Base-by-base conservation (phyloP, 1,140 invertebrate species). In the Drosophila sturtevanti region DNA sequence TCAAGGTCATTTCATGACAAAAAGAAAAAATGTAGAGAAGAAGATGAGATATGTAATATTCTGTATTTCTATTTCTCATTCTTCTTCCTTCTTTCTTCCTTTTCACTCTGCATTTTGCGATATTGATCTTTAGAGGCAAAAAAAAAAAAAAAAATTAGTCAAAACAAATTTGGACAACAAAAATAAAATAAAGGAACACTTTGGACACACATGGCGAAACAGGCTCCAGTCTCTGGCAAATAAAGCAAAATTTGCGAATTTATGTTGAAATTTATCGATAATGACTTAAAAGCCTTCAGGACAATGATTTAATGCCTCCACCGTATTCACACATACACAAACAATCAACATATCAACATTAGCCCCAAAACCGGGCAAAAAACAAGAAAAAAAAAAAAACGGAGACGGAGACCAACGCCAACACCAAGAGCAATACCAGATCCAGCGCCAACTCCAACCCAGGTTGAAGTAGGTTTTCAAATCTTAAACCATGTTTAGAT, bases 231-330 rank as follows among this genome's bases (percentile, higher is more conserved):
- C 41, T 71, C 72, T 62, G 79, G 76, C 84, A 87, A 87, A 87
- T 89, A 89, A 89, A 89, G 85, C 85, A 89, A 89, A 48, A 89
- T 90, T 90, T 90, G 72, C 74, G 76, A 90, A 90, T 90, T 90
- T 90, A 90, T 90, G 89, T 90, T 90, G 84, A 90, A 90, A 86
- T 90, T 89, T 90, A 90, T 91, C 84, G 89, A 90, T 90, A 90
- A 90, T 90, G 89, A 90, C 89, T 90, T 90, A 90, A 90, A 90
- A 90, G 89, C 89, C 89, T 90, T 90, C 89, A 90, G 89, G 89
- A 90, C 89, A 90, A 89, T 90, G 89, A 90, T 90, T 90, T 90
- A 90, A 90, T 89, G 84, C 89, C 89, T 59, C 79, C 21, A 72
- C 68, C 81, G 64, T 80, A 64, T 74, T 76, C 79, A 72, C 79